Conservation (phyloP, 2,888 invertebrate species). For the Thalpophila matura region DNA sequence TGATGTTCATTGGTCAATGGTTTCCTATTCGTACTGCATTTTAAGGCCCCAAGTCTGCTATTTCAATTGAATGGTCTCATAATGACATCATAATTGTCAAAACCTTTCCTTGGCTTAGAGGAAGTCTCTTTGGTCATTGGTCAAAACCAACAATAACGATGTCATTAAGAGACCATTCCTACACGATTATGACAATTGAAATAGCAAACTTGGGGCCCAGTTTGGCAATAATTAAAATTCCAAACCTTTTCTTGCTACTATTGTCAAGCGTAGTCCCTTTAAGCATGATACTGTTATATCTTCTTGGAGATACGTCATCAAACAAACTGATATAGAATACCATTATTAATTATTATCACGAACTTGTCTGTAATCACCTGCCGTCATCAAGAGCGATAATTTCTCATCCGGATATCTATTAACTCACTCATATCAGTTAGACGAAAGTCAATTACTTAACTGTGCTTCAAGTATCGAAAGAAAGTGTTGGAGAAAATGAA, state of each 20-base stretch:
- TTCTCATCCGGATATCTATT: constrained; percentile 70
- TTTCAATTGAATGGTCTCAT: too few species aligned
- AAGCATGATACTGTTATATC: background rate
- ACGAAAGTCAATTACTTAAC: constrained; percentile 50
- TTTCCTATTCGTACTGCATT: background rate
- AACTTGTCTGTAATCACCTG: constrained; percentile 57
- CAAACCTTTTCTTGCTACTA: too few species aligned
- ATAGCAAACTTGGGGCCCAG: too few species aligned
- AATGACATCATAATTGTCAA: too few species aligned
- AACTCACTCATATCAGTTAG: constrained; percentile 51
- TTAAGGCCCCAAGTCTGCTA: too few species aligned
- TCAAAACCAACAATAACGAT: too few species aligned
- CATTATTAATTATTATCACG: constrained; percentile 35
- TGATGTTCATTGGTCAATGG: background rate
- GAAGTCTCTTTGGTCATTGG: too few species aligned
- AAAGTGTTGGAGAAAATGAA: constrained; percentile 37
- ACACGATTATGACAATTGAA: too few species aligned
- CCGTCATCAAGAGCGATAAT: constrained; percentile 57
- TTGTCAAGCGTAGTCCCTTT: too few species aligned
- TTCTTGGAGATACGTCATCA: background rate
- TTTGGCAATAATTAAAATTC: too few species aligned
- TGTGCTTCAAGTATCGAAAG: constrained; percentile 43
- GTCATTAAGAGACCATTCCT: too few species aligned
- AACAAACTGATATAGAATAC: background rate
- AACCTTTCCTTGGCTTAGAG: too few species aligned